Evolutionary conservation across 2,888 invertebrate species (phyloP).

Genomic region (Volucella inanis): DNA sequence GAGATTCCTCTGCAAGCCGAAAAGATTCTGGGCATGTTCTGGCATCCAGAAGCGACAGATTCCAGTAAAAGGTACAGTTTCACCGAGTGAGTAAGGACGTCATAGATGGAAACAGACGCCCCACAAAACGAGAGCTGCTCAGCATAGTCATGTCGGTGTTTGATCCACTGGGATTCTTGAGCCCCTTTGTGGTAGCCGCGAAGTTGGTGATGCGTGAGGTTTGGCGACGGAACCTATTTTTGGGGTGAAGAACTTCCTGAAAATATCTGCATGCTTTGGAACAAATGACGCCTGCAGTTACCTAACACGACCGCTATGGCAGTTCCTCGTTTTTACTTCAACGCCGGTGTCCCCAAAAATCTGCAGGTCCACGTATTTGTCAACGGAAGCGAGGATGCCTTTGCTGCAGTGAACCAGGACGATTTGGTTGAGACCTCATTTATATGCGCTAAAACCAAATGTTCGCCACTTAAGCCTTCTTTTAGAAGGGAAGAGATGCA

Average conservation of each 20-base stretch:
- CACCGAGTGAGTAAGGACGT: constrained; percentile 32
- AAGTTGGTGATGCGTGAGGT: constrained; percentile 50
- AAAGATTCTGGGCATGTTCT: constrained; percentile 68
- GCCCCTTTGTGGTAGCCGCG: constrained; percentile 38
- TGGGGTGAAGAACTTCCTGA: constrained; percentile 44
- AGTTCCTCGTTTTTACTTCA: constrained; percentile 20
- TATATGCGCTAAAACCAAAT: no score
- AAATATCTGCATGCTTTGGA: constrained; percentile 28
- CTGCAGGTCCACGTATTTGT: constrained; percentile 22
- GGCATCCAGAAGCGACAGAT: constrained; percentile 68
- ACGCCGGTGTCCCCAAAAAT: constrained; percentile 5
- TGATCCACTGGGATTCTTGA: constrained; percentile 45
- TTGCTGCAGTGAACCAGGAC: no score
- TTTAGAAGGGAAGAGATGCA: no score
- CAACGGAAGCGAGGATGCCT: no score
- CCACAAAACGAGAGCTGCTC: constrained; percentile 39
- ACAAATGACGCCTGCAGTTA: constrained; percentile 11
- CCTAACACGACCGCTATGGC: constrained; percentile 2
- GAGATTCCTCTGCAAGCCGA: constrained; percentile 22
- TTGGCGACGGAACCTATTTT: constrained; percentile 36
- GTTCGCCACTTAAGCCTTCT: not conserved
- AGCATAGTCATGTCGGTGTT: constrained; percentile 59
- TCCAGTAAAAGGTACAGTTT: constrained; percentile 50
- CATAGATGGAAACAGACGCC: constrained; percentile 26
- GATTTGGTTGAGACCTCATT: no score